Percentiles rank a stretch among this genome's conserved stretches.
Evolutionary conservation across 2,797 vertebrate genomes (phyloP).

Genomic region (Esox masquinongy): DNA sequence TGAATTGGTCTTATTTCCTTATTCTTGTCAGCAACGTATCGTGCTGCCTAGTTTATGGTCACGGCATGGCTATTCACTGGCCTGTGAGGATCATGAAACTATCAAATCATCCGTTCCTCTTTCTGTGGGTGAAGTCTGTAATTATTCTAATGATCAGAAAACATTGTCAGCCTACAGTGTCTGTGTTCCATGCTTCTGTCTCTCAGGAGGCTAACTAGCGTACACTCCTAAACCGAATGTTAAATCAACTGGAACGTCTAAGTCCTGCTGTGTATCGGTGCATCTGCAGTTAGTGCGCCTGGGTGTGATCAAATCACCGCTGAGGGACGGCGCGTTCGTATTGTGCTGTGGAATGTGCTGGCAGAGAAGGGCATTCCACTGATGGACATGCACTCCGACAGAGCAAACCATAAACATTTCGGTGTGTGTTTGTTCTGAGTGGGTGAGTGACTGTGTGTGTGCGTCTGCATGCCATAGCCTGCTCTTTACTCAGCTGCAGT

Average conservation of each 20-base stretch:
- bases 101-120: too few species aligned
- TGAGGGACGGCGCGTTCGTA: not conserved
- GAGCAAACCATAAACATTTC: constrained; percentile 2
- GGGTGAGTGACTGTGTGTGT: not conserved
- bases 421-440: not conserved
- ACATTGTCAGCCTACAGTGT: too few species aligned
- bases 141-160: too few species aligned
- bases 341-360: constrained; percentile 14
- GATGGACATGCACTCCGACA: not conserved
- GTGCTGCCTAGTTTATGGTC: too few species aligned
- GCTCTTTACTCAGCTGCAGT: too few species aligned
- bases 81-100: too few species aligned
- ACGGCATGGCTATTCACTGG: too few species aligned
- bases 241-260: not conserved
- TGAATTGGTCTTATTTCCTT: too few species aligned
- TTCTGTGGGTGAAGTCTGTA: too few species aligned
- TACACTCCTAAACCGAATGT: not conserved
- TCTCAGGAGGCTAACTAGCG: not conserved
- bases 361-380: constrained; percentile 8
- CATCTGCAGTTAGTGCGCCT: not conserved
- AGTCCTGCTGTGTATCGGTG: not conserved
- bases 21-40: too few species aligned
- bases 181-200: not conserved
- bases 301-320: not conserved
- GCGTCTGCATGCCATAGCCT: not conserved